Base-by-base conservation (phyloP, 2,797 vertebrate species). In the Botia almorhae region DNA sequence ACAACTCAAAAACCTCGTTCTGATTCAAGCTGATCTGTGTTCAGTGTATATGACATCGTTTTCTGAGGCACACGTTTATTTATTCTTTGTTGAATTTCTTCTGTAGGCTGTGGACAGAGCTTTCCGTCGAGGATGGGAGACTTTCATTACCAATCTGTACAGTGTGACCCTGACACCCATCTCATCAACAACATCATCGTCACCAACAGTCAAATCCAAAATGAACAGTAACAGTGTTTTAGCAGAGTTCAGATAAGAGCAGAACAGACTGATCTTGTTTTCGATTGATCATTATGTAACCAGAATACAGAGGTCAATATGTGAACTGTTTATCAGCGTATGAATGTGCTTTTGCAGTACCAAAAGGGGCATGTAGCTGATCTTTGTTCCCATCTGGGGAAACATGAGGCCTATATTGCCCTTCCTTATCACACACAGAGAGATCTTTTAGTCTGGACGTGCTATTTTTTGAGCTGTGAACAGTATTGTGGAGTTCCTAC, bases 101-200 rank as follows among this genome's bases (percentile, higher is more conserved):
- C 53, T 78, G 83, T 53, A 95, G 94, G 90, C 91, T 29, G 78
- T 95, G 72, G 93, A 95, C 85, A 87, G 89, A 72, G 93, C 92
- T 2, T 80, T 95, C 14, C 92, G 92, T 3, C 89, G 93, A 0
- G 94, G 94, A 83, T 95, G 95, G 95, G 91, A 92, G 83, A 85
- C 85, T 75, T 94, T 95, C 50, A 67, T 95, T 83, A 58, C 90
- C 84, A 95, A 94, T 88, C 87, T 95, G 58, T 90, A 94, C 90
- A 95, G 92, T 4, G 90, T 95, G 85, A 94, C 92, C 0, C 89
- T 95, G 71, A 85, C 88, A 0, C 89, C 93, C 0, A 87, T 89
- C 69, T 69, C 82, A 0, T 7, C 89, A 3, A 67, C 85, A 0
- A 76, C 90, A 1, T 87, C 90, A 0, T 82, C 88, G 0, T 80